Conservation (phyloP, 2,797 vertebrate genomes). For the Gymnocypris eckloni region DNA sequence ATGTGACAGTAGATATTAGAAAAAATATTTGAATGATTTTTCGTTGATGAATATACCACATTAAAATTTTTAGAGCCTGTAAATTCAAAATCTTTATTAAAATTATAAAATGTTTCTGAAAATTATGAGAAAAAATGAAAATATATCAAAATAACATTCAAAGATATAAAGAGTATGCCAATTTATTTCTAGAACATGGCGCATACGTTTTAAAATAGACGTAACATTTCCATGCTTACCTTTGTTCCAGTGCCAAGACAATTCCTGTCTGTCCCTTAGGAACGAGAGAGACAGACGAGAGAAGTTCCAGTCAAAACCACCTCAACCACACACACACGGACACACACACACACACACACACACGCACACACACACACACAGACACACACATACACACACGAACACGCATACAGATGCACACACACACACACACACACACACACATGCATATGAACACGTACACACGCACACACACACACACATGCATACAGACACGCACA, state of each 20-base stretch:
- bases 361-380: constrained; percentile 49
- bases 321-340: constrained; percentile 34
- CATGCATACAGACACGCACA: constrained; percentile 47
- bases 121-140: not conserved
- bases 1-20: not conserved
- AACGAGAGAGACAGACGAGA: constrained; percentile 36
- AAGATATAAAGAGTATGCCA: too few species aligned
- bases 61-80: not conserved
- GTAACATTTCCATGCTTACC: not conserved
- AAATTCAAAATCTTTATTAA: not conserved
- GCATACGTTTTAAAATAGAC: not conserved
- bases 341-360: constrained; percentile 41
- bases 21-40: not conserved
- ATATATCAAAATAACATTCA: not conserved
- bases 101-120: not conserved
- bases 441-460: not conserved
- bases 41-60: not conserved
- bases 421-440: constrained; percentile 45
- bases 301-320: constrained; percentile 42
- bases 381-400: constrained; percentile 48
- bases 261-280: constrained; percentile 50
- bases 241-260: constrained; percentile 55
- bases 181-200: not conserved
- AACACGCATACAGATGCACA: constrained; percentile 41
- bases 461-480: not conserved